A percentile compares a stretch with the other conserved stretches of the same genome.
Evolutionary conservation across 35 echinoderm and acorn worm species (phyloP).

Genomic region (Heliocidaris erythrogramma): DNA sequence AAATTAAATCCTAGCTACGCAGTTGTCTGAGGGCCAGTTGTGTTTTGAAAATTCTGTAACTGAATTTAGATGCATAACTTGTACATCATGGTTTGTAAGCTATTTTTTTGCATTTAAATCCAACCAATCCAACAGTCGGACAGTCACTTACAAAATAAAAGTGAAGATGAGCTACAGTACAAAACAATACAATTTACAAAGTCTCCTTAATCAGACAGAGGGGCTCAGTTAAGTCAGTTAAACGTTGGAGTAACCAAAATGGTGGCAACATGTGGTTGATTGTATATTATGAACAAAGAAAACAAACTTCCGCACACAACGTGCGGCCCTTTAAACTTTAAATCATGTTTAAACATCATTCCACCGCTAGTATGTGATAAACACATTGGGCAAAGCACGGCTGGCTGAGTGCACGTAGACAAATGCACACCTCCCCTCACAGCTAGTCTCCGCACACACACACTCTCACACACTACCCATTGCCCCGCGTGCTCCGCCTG

Average conservation of each 20-base stretch:
- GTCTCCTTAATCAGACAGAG: background rate
- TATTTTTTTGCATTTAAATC: too few relatives aligned
- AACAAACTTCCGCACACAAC: background rate
- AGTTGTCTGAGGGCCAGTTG: too few relatives aligned
- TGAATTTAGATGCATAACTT: too few relatives aligned
- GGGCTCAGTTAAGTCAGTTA: background rate
- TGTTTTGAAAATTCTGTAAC: too few relatives aligned
- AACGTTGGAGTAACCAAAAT: background rate
- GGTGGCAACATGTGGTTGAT: background rate
- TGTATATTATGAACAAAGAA: conserved; percentile 32
- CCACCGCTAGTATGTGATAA: background rate
- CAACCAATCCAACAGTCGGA: too few relatives aligned
- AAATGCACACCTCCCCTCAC: background rate
- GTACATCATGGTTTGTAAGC: too few relatives aligned
- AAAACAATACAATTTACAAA: too few relatives aligned
- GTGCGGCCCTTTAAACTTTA: conserved; percentile 50
- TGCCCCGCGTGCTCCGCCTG: conserved; percentile 48
- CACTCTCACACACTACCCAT: conserved; percentile 29
- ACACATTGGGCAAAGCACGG: conserved; percentile 20
- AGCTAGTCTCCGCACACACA: background rate
- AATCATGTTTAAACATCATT: conserved; percentile 53
- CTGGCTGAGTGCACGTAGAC: conserved; percentile 23
- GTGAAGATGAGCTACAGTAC: too few relatives aligned
- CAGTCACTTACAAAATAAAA: too few relatives aligned
- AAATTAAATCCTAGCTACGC: too few relatives aligned